Percentiles rank a stretch among this genome's conserved stretches.
These are phyloP conservation scores for Zaprionus camerounensis DNA, from an alignment of 1,140 invertebrate genomes.

Conservation along the genomic window DNA sequence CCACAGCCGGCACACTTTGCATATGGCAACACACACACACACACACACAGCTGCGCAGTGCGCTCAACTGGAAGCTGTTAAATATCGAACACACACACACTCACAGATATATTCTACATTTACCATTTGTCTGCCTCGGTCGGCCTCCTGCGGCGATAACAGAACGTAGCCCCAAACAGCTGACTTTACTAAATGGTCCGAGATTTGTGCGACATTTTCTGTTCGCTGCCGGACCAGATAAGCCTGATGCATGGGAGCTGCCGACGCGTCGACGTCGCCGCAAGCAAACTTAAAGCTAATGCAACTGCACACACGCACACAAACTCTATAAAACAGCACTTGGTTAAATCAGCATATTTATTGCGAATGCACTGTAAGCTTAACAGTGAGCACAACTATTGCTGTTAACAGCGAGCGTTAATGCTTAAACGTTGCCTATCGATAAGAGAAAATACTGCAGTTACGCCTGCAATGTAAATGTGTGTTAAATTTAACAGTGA, in stretches of 20 bases:
- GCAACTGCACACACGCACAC: slow-evolving; percentile 23
- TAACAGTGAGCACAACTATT: not conserved
- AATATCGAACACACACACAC: slow-evolving; percentile 70
- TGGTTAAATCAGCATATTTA: not conserved
- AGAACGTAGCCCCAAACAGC: slow-evolving; percentile 27
- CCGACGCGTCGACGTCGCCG: not conserved
- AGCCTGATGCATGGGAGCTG: slow-evolving; percentile 64
- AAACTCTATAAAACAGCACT: not conserved
- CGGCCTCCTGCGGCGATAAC: slow-evolving; percentile 29
- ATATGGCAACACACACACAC: slow-evolving; percentile 53
- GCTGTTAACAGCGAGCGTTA: not conserved
- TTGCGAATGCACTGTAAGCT: not conserved
- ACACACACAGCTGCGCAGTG: slow-evolving; percentile 12
- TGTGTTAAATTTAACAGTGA: too few relatives aligned
- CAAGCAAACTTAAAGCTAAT: slow-evolving; percentile 36
- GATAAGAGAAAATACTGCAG: too few relatives aligned
- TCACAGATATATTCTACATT: slow-evolving; percentile 38
- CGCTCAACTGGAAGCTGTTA: slow-evolving; percentile 78
- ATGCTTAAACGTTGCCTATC: too few relatives aligned
- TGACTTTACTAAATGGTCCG: slow-evolving; percentile 69
- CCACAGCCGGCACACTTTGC: slow-evolving; percentile 55
- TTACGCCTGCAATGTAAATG: too few relatives aligned
- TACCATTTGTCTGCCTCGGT: slow-evolving; percentile 3
- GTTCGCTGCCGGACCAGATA: slow-evolving; percentile 59
- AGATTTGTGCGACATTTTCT: slow-evolving; percentile 74